phyloP scores from a whole-genome alignment of 2,797 vertebrate species.

The Gallinago solitaria region DNA sequence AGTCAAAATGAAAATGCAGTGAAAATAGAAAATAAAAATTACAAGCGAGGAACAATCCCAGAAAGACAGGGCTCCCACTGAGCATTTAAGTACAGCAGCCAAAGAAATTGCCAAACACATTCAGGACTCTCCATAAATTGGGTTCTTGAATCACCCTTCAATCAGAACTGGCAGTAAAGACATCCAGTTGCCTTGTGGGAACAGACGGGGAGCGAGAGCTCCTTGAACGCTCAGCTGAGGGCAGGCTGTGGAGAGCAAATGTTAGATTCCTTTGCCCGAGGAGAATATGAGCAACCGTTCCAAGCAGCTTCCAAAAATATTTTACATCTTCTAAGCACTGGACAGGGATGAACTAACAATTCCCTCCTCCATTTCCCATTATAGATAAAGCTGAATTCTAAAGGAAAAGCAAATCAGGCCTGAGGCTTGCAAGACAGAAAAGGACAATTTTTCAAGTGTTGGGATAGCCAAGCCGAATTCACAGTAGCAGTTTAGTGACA shows the following conservation, averaged over 20 bases:
- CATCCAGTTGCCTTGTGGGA: background rate
- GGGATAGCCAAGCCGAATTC: background rate
- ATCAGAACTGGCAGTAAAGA: background rate
- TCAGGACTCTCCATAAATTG: background rate
- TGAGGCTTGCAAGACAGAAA: background rate
- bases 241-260: background rate
- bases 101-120: background rate
- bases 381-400: background rate
- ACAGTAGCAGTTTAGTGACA: background rate
- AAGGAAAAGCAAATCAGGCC: background rate
- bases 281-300: background rate
- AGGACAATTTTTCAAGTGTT: background rate
- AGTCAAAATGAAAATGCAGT: background rate
- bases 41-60: background rate
- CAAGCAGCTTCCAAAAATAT: constrained; percentile 1
- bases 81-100: background rate
- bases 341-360: background rate
- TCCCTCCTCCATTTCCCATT: background rate
- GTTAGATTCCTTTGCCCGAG: background rate
- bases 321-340: background rate
- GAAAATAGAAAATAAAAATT: background rate
- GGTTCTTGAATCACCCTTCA: background rate
- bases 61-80: background rate
- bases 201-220: background rate
- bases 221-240: background rate